A percentile compares a stretch with the other conserved stretches of the same genome.
Evolutionary conservation across 2,113 vertebrate genomes (phyloP).

Genomic region (Trematocara variabile): DNA sequence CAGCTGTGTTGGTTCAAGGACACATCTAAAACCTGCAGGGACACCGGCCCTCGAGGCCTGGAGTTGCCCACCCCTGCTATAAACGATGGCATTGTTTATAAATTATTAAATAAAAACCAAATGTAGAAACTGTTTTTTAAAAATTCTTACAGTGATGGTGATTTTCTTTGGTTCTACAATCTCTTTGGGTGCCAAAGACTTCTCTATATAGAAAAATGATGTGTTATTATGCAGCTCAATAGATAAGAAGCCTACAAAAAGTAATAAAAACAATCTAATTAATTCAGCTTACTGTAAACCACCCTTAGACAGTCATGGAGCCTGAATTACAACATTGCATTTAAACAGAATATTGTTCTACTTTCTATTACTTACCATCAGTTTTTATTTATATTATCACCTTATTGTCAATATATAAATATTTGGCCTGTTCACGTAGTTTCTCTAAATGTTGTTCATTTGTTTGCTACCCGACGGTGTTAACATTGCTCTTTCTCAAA

Average conservation of each 20-base stretch:
- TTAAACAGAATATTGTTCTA: not conserved
- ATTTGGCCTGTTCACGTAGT: not conserved
- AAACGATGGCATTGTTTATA: not conserved
- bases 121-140: not conserved
- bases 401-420: not conserved
- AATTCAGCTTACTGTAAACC: not conserved
- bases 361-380: not conserved
- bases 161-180: not conserved
- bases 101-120: not conserved
- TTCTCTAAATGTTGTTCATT: not conserved
- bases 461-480: not conserved
- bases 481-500: not conserved
- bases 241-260: not conserved
- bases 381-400: not conserved
- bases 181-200: not conserved
- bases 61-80: not conserved
- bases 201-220: not conserved
- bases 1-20: no score
- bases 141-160: not conserved
- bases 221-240: not conserved
- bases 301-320: not conserved
- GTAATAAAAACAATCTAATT: not conserved
- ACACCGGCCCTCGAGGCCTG: no score
- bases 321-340: not conserved
- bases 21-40: no score